Evolutionary conservation across 1,140 invertebrate species (phyloP).

Genomic region (Tetragonula clypearis): DNA sequence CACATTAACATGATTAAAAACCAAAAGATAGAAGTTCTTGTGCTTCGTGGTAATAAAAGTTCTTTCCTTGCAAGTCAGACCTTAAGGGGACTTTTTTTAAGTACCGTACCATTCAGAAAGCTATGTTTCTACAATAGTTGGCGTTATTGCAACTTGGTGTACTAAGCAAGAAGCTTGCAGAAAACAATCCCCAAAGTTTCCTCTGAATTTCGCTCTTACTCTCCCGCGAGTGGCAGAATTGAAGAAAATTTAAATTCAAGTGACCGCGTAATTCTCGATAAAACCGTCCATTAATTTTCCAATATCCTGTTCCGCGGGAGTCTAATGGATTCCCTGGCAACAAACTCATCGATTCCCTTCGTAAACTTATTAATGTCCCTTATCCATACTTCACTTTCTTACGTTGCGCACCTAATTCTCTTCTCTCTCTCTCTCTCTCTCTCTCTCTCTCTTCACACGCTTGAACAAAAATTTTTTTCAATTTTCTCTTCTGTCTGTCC

Average conservation of each 20-base stretch:
- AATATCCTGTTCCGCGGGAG: constrained; percentile 16
- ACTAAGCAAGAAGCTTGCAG: too few relatives aligned
- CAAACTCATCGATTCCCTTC: constrained; percentile 35
- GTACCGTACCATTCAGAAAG: too few relatives aligned
- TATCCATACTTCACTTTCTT: not conserved
- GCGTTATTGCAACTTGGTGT: too few relatives aligned
- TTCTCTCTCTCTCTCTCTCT: constrained; percentile 16
- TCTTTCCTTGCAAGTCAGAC: too few relatives aligned
- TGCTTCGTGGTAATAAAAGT: too few relatives aligned
- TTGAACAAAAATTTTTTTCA: constrained; percentile 4
- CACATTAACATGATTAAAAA: too few relatives aligned
- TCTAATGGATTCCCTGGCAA: constrained; percentile 24
- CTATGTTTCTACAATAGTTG: too few relatives aligned
- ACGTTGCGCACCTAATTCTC: constrained; percentile 19
- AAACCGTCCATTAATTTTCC: constrained; percentile 27
- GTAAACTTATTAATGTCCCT: constrained; percentile 55
- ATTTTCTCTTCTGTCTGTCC: constrained; percentile 23
- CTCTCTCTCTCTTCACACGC: constrained; percentile 27
- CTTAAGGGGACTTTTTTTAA: too few relatives aligned
- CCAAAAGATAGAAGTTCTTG: too few relatives aligned
- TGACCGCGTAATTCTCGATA: constrained; percentile 22
- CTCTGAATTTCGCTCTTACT: not conserved
- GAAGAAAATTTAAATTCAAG: constrained; percentile 20
- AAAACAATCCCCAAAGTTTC: not conserved
- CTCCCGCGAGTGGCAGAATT: not conserved